Percentiles rank a stretch among this genome's conserved stretches.
These are phyloP conservation scores for Prenolepis imparis DNA, from an alignment of 2,888 invertebrate species.

Conservation along the genomic window DNA sequence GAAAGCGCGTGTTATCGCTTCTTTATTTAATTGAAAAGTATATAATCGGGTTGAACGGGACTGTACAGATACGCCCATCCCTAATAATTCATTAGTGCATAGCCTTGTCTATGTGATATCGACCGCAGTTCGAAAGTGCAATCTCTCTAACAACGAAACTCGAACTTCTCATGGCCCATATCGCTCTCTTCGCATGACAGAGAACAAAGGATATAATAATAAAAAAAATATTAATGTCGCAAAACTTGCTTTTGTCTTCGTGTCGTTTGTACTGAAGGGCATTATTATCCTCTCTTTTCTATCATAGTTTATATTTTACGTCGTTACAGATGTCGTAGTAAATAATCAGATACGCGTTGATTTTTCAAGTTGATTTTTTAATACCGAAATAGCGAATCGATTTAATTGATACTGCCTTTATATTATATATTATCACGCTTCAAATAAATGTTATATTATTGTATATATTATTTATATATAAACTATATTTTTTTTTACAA, in stretches of 20 bases:
- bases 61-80: constrained; percentile 1
- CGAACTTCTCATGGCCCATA: constrained; percentile 39
- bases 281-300: background rate
- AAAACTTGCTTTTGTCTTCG: background rate
- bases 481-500: background rate
- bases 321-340: background rate
- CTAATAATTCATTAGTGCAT: constrained; percentile 53
- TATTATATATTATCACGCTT: background rate
- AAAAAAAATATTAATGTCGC: background rate
- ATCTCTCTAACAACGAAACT: constrained; percentile 31
- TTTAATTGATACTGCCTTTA: background rate
- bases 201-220: constrained; percentile 31
- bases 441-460: background rate
- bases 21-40: constrained; percentile 23
- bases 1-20: background rate
- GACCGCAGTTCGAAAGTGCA: constrained; percentile 48
- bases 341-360: constrained; percentile 11
- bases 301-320: background rate
- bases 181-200: background rate
- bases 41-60: constrained; percentile 31
- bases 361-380: background rate
- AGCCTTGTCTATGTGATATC: constrained; percentile 50
- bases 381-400: background rate
- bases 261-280: background rate
- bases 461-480: no score